Percentiles rank a stretch among this genome's conserved stretches.
phyloP scores from a whole-genome alignment of 2,888 invertebrate genomes.

The Trachelus tabidus region DNA sequence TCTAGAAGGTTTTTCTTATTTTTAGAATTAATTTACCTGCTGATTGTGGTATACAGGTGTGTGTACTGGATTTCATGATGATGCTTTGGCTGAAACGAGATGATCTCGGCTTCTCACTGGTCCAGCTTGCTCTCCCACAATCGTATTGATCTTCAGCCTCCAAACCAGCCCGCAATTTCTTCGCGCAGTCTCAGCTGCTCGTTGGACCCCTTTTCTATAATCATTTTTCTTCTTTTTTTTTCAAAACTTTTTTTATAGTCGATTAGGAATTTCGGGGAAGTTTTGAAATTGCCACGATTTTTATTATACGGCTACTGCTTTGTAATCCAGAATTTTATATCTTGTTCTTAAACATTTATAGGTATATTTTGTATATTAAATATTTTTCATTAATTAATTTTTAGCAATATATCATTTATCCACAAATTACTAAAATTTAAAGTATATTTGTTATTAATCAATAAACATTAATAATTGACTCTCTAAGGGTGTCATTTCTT shows the following conservation, averaged over 20 bases:
- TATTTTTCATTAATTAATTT: neutral
- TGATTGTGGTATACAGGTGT: slow-evolving; percentile 37
- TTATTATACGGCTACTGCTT: neutral
- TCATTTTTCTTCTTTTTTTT: neutral
- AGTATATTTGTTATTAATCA: too few species aligned
- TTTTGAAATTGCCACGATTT: neutral
- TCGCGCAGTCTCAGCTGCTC: slow-evolving; percentile 40
- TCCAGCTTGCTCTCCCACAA: slow-evolving; percentile 21
- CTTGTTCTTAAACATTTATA: neutral
- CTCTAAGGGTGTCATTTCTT: too few species aligned
- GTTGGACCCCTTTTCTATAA: neutral
- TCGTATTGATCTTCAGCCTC: slow-evolving; percentile 50
- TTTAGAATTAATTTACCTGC: neutral
- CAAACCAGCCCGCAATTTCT: slow-evolving; percentile 2
- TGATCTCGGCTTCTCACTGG: slow-evolving; percentile 26
- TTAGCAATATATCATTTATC: too few species aligned
- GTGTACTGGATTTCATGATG: slow-evolving; percentile 44
- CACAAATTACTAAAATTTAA: too few species aligned
- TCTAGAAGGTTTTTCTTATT: neutral
- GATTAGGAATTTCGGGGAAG: neutral
- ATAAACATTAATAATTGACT: too few species aligned
- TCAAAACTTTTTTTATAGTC: neutral
- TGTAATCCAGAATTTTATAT: neutral
- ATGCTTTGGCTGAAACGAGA: slow-evolving; percentile 14
- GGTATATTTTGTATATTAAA: neutral